Conservation (phyloP, 2,888 invertebrate genomes). For the Thecophora atra region DNA sequence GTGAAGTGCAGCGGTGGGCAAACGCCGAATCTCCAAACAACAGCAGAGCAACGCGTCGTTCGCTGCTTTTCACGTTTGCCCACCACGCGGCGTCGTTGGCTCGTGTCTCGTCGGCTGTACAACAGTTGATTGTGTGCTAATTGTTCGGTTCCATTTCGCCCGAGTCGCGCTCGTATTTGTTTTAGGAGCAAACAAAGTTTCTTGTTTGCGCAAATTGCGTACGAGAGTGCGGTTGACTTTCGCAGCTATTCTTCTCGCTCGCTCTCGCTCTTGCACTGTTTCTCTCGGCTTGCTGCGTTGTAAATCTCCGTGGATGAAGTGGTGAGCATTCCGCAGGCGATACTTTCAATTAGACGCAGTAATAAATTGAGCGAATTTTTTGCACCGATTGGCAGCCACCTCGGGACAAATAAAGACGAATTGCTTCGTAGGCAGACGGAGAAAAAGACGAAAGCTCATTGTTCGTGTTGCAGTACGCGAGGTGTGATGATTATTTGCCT, state of each 20-base stretch:
- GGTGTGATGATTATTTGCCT: not conserved
- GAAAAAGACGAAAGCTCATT: too few species aligned
- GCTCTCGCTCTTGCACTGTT: constrained; percentile 1
- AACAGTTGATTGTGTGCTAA: constrained; percentile 41
- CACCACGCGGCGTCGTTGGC: too few species aligned
- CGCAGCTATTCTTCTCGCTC: not conserved
- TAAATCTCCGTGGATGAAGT: constrained; percentile 27
- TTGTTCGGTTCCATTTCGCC: constrained; percentile 42
- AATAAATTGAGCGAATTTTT: constrained; percentile 60
- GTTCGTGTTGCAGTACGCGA: too few species aligned
- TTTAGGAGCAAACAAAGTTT: constrained; percentile 23
- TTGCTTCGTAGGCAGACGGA: too few species aligned
- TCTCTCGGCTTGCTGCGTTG: not conserved
- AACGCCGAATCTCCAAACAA: too few species aligned
- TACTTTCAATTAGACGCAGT: constrained; percentile 61
- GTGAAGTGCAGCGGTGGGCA: not conserved
- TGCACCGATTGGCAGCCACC: too few species aligned
- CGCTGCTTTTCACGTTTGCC: too few species aligned
- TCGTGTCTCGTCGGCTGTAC: not conserved
- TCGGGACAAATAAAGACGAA: too few species aligned
- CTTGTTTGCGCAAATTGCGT: constrained; percentile 26
- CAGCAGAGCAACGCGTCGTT: too few species aligned
- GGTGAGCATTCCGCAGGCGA: constrained; percentile 54
- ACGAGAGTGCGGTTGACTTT: constrained; percentile 15
- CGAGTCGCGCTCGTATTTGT: constrained; percentile 11